Conservation (phyloP, 2,888 invertebrate species). For the Volucella bombylans region DNA sequence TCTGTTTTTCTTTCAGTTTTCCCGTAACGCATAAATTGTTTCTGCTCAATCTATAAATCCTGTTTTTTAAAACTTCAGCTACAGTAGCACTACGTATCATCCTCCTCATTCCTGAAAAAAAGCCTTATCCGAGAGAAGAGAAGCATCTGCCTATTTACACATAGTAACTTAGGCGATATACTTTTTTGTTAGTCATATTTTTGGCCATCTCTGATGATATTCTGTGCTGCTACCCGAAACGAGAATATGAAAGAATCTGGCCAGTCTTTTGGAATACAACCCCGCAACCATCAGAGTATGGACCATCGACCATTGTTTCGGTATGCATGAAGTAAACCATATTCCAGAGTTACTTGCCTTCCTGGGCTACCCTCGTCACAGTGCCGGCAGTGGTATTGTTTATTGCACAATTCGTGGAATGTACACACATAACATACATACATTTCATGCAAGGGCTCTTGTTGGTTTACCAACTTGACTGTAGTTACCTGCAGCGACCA, state of each 20-base stretch:
- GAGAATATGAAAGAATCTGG: conserved; percentile 53
- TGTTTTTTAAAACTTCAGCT: conserved; percentile 43
- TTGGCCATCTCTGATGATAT: conserved; percentile 21
- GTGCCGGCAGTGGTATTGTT: conserved; percentile 52
- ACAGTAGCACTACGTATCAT: neutral
- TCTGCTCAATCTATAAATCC: conserved; percentile 62
- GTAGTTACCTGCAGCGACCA: conserved; percentile 51
- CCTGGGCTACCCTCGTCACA: neutral
- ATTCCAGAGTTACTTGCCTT: conserved; percentile 14
- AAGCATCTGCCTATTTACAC: conserved; percentile 71
- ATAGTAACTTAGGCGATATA: conserved; percentile 68
- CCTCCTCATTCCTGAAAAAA: neutral
- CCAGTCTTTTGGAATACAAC: conserved; percentile 38
- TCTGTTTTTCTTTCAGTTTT: conserved; percentile 57
- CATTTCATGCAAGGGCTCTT: conserved; percentile 36
- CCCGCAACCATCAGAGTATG: conserved; percentile 40
- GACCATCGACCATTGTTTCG: conserved; percentile 47
- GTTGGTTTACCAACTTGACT: conserved; percentile 65
- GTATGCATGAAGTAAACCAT: conserved; percentile 57
- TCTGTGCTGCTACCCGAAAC: conserved; percentile 10
- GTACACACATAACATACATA: conserved; percentile 54
- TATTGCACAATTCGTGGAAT: conserved; percentile 67
- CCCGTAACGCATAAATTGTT: conserved; percentile 61
- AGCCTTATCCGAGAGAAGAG: conserved; percentile 21
- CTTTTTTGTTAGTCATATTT: conserved; percentile 51